phyloP scores from a whole-genome alignment of 2,888 invertebrate species.

The Apodemia hepburni region DNA sequence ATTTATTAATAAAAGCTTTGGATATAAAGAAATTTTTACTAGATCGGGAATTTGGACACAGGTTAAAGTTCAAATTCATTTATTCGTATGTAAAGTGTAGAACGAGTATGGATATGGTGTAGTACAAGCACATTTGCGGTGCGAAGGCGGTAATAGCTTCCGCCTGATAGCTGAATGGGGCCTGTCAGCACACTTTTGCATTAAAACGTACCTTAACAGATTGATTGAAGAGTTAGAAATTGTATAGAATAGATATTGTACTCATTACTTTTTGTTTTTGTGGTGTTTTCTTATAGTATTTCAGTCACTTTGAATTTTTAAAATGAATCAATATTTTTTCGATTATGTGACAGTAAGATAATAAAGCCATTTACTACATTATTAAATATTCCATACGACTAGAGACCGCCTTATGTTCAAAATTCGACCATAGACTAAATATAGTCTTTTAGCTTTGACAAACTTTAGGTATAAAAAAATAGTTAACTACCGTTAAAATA shows the following conservation, averaged over 20 bases:
- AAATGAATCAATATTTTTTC: conserved; percentile 3
- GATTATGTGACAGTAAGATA: too few species aligned
- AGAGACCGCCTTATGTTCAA: too few species aligned
- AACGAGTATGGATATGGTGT: conserved; percentile 25
- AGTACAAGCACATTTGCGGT: conserved; percentile 35
- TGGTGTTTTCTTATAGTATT: neutral
- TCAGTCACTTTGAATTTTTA: neutral
- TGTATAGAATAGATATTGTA: neutral
- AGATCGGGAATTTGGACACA: neutral
- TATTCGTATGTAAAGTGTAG: neutral
- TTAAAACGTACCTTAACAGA: conserved; percentile 24
- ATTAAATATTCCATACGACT: too few species aligned
- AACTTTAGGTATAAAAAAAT: too few species aligned
- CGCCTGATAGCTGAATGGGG: conserved; percentile 41
- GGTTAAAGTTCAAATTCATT: conserved; percentile 17
- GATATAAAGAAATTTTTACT: neutral
- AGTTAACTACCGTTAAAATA: too few species aligned
- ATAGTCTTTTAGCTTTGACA: too few species aligned
- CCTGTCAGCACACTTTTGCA: conserved; percentile 35
- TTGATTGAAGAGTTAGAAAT: conserved; percentile 23
- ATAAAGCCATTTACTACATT: too few species aligned
- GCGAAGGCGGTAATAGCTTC: conserved; percentile 42
- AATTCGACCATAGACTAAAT: too few species aligned
- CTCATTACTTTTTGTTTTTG: conserved; percentile 1
- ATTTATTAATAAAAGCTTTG: neutral